Evolutionary conservation across 2,888 invertebrate species (phyloP), one percentile per base, ranked within the genome.

Genomic region (Himalopsyche tibetana): DNA sequence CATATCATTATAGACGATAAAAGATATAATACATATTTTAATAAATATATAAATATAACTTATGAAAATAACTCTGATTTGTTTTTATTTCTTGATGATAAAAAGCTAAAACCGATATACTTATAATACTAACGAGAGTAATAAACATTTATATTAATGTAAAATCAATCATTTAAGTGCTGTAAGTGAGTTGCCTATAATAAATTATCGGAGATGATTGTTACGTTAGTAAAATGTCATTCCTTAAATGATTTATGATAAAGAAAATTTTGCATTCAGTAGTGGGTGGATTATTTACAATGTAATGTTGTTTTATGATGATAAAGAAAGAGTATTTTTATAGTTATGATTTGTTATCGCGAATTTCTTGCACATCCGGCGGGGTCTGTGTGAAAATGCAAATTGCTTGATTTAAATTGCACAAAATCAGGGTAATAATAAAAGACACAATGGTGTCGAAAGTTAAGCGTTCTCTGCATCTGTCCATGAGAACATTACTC

Each of bases 401-500:
- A 63, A 63, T 63, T 63, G 11, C 19, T 63, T 63, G n/a, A 63
- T 63, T 63, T 63, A 63, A 63, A 63, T 63, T 63, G 63, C 63
- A 63, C 63, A 63, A 63, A 63, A 63, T 63, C 63, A 63, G 63
- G 28, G 63, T 63, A 63, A 63, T 63, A 63, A 63, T 28, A 28
- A 63, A 19, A 63, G 19, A 63, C 63, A 63, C 63, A 63, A 63
- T 63, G 63, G 63, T 63, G 63, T 63, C 63, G 63, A 63, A 63
- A 63, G 63, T 63, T 63, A 63, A 63, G 63, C 63, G 63, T 63
- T 63, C 63, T 63, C 63, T 63, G 63, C 63, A 63, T 63, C 63
- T 63, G 63, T 63, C 63, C 63, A 63, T 63, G 63, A 63, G 63
- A 63, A 63, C 63, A 63, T 63, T 63, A 63, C 19, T 63, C 63